A percentile compares a stretch with the other conserved stretches of the same genome.
These are phyloP conservation scores for Prorops nasuta DNA, from an alignment of 1,140 invertebrate species.

Conservation along the genomic window DNA sequence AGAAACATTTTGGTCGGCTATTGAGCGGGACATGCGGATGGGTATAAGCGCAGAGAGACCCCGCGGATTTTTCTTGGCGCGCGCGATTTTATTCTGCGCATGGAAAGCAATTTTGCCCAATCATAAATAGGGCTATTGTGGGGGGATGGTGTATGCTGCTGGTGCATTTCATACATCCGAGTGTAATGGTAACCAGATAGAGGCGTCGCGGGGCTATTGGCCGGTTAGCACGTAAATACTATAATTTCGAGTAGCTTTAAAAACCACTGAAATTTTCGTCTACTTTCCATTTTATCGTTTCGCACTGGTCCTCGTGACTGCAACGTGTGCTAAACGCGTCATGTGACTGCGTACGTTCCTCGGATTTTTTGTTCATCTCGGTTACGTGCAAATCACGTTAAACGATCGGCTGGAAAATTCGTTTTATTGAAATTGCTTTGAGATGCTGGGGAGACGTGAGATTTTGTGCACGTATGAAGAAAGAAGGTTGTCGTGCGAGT, in stretches of 20 bases:
- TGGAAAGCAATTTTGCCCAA: slow-evolving; percentile 60
- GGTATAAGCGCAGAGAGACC: not conserved
- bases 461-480: too few species aligned
- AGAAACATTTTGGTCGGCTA: slow-evolving; percentile 5
- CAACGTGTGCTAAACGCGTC: too few species aligned
- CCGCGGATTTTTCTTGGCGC: slow-evolving; percentile 52
- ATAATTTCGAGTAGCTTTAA: not conserved
- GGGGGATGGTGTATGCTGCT: slow-evolving; percentile 55
- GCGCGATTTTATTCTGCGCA: slow-evolving; percentile 58
- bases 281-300: slow-evolving; percentile 1
- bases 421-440: too few species aligned
- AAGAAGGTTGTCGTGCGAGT: not conserved
- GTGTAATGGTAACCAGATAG: slow-evolving; percentile 58
- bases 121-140: slow-evolving; percentile 60
- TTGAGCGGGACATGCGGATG: not conserved
- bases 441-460: too few species aligned
- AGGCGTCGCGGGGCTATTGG: slow-evolving; percentile 53
- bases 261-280: slow-evolving; percentile 19
- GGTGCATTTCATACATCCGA: slow-evolving; percentile 55
- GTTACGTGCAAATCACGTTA: too few species aligned
- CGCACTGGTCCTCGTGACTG: slow-evolving; percentile 15
- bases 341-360: too few species aligned
- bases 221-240: slow-evolving; percentile 52
- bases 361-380: too few species aligned
- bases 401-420: too few species aligned